Percentiles rank a stretch among this genome's conserved stretches.
Evolutionary conservation across 1,140 invertebrate species (phyloP).

Genomic region (Orchesella cincta): DNA sequence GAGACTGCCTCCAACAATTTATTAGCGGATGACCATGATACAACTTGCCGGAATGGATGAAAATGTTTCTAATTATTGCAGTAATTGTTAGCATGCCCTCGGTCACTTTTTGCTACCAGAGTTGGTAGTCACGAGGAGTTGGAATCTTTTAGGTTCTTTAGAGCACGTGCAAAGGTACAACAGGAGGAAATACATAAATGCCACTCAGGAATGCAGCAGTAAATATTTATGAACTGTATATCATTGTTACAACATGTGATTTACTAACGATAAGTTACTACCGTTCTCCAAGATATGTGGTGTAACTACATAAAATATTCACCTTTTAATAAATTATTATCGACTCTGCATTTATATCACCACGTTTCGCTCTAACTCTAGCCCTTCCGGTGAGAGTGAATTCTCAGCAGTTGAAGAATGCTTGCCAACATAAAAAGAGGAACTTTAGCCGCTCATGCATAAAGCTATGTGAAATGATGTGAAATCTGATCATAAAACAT

Average conservation of each 20-base stretch:
- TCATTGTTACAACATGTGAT: neutral
- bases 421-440: too few relatives aligned
- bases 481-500: neutral
- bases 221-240: neutral
- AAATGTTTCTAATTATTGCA: neutral
- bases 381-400: too few relatives aligned
- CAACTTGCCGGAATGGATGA: neutral
- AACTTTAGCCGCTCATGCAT: too few relatives aligned
- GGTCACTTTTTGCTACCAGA: neutral
- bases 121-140: neutral
- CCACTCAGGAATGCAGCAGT: neutral
- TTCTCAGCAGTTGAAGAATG: too few relatives aligned
- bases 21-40: neutral
- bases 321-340: neutral
- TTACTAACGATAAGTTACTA: neutral
- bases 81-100: conserved; percentile 17
- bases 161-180: neutral
- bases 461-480: too few relatives aligned
- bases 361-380: neutral
- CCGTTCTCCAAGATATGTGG: neutral
- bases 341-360: neutral
- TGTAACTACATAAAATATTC: neutral
- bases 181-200: neutral
- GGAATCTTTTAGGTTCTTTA: neutral
- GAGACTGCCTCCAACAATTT: neutral